These are phyloP conservation scores for Caloenas nicobarica DNA, from an alignment of 2,113 vertebrate species.

Conservation along the genomic window DNA sequence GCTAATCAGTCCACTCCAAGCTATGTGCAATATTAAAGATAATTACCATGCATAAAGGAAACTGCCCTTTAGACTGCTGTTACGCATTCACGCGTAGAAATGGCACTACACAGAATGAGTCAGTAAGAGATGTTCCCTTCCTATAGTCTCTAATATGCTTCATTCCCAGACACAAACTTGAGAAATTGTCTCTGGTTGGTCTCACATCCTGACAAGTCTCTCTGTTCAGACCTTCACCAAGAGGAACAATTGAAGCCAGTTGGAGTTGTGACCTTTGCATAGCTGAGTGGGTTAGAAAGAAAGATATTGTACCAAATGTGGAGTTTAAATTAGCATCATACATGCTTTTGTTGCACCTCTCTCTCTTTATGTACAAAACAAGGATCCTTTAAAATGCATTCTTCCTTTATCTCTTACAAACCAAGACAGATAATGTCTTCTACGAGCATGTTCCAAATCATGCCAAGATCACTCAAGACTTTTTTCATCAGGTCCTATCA, in stretches of 20 bases:
- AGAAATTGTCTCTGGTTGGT: neutral
- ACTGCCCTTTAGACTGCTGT: neutral
- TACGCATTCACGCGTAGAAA: neutral
- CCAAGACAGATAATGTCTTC: neutral
- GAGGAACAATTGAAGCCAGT: neutral
- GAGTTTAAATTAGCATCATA: neutral
- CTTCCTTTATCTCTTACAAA: neutral
- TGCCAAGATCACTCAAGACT: neutral
- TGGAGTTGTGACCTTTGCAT: neutral
- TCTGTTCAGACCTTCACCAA: neutral
- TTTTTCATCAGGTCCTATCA: neutral
- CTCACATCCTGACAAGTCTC: neutral
- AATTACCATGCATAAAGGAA: neutral
- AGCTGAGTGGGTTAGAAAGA: neutral
- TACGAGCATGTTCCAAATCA: neutral
- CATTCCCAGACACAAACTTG: neutral
- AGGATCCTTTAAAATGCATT: neutral
- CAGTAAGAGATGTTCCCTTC: neutral
- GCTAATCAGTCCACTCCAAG: neutral
- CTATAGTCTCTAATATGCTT: neutral
- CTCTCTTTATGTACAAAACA: neutral
- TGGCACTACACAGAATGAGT: neutral
- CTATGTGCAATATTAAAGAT: neutral
- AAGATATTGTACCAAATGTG: neutral
- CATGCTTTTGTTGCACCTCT: neutral